Base-by-base conservation (phyloP, 2,797 vertebrate species). In the Microctenopoma steveboyesi region DNA sequence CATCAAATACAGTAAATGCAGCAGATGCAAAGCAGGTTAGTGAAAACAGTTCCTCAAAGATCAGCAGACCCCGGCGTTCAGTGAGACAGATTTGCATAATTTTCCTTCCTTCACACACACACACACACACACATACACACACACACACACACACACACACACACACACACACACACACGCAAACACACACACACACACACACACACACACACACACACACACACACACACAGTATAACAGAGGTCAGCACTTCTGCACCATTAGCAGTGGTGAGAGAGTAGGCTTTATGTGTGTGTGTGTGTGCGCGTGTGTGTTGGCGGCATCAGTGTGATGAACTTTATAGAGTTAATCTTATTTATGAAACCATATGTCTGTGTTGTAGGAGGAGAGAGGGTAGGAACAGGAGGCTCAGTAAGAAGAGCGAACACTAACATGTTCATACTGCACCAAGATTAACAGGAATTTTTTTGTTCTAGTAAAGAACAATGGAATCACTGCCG, bases 11-110 rank as follows among this genome's bases (percentile, higher is more conserved):
- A 40, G 9, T 30, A 28, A 65, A 45, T 39, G 48, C 61, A n/a
- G 9, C 18, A 49, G 40, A 78, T 76, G 76, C 76, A 76, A 79
- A 81, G 72, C 58, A 82, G 69, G 56, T 56, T 53, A 58, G 54
- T 33, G 61, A 59, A 33, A 70, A 59, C 65, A 78, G 76, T 82
- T 87, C 83, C 83, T 78, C 76, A 77, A 50, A 82, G 59, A 66
- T 64, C 53, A 59, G 22, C 8, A 30, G 50, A 55, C 73, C 33
- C 43, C 4, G 2, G 25, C 47, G 48, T 50, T 61, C 59, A 49
- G 15, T 40, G 22, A 43, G 25, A 27, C 8, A 39, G 10, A 79
- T 87, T 81, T 85, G 70, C 80, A 79, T 76, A 60, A 30, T 25
- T 53, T 15, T 50, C 56, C 43, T 71, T 62, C 43, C 43, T 77